Evolutionary conservation across 2,113 vertebrate genomes (phyloP), one percentile per base, ranked within the genome.

Genomic region (Eulemur rufifrons): DNA sequence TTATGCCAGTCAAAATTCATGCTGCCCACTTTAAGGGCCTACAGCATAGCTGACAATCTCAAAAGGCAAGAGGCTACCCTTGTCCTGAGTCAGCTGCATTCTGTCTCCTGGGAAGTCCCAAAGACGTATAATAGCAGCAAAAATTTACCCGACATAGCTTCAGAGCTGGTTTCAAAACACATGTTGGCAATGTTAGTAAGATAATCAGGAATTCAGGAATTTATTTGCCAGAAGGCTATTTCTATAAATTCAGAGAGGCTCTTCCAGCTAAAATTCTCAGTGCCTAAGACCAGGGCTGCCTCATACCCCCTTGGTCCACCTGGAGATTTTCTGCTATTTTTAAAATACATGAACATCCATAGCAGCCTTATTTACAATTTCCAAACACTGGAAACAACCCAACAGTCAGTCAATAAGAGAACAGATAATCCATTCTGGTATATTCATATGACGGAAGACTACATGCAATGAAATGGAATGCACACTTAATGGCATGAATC

Each of bases 31-130:
- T 42, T 45, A 96, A 85, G 15, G 52, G 54, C 84, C 76, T 17
- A 52, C 37, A 91, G 47, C 37, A 23, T 74, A 89, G 94, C 37
- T 86, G 86, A 80, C 25, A 61, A 91, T 66, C 78, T 95, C 20
- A 14, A 95, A 93, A 83, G 80, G 42, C 52, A 14, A n/a, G 42
- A 0, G 13, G 10, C n/a, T 17, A 21, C 37, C 23, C 12, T 23
- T 25, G 61, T 29, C 47, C 82, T 1, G 0, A 9, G 27, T 13
- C 2, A 47, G 76, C 54, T 18, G 8, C 3, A 18, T 29, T 23
- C 69, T n/a, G 29, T 20, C 69, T 81, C 50, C 1, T 3, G 6
- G 54, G 6, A 59, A 52, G 34, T 14, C 9, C 18, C 13, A 37
- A 69, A 52, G 52, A 88, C 86, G 8, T n/a, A 85, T 5, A 25